Evolutionary conservation across 1,140 invertebrate species (phyloP).

Genomic region (Pseudachorutes palmiensis): DNA sequence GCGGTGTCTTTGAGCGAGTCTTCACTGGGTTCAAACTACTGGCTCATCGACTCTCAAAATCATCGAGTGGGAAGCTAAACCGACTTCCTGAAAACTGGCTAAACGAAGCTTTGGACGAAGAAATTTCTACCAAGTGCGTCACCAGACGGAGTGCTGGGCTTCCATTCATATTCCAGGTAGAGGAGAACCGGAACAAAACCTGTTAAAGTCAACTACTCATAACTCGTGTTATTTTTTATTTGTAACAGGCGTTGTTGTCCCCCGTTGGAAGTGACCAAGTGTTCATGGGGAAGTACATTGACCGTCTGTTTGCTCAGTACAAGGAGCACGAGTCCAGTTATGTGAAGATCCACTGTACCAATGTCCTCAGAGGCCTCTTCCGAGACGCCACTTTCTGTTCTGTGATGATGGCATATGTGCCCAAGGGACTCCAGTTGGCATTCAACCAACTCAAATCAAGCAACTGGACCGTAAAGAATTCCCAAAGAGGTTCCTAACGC

Average conservation of each 20-base stretch:
- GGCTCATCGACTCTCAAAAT: constrained; percentile 57
- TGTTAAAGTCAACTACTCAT: no score
- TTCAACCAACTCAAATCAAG: constrained; percentile 62
- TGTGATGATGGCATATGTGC: constrained; percentile 60
- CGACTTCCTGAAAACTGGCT: constrained; percentile 63
- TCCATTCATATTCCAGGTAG: constrained; percentile 79
- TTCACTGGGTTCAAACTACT: constrained; percentile 78
- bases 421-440: constrained; percentile 61
- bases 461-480: constrained; percentile 63
- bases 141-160: constrained; percentile 84
- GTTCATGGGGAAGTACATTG: constrained; percentile 19
- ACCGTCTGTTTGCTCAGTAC: constrained; percentile 12
- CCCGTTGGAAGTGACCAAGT: constrained; percentile 49
- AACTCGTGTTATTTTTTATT: no score
- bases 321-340: constrained; percentile 36
- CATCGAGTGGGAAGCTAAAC: constrained; percentile 49
- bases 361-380: constrained; percentile 73
- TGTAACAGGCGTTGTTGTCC: constrained; percentile 54
- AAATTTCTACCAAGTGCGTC: constrained; percentile 54
- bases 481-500: no score
- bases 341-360: constrained; percentile 66
- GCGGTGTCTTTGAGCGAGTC: constrained; percentile 91
- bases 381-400: constrained; percentile 66
- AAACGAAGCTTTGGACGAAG: constrained; percentile 50
- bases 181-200: no score